Evolutionary conservation across 2,797 vertebrate genomes (phyloP), one percentile per base, ranked within the genome.

Genomic region (Pagetopsis macropterus): DNA sequence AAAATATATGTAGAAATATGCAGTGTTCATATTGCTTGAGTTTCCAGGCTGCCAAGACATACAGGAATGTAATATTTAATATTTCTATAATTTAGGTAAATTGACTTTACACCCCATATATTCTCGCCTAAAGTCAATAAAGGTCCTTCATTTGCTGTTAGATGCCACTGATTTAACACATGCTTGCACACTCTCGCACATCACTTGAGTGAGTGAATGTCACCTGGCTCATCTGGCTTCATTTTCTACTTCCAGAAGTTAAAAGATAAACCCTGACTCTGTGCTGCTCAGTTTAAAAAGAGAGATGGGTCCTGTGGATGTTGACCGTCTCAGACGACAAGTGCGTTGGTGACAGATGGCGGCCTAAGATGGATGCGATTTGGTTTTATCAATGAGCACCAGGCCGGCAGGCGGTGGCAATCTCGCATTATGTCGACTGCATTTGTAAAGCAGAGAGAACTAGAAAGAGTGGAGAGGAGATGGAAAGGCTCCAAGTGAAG

Each of bases 371-470:
- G 91, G 90, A 94, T 95, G 95, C 93, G 93, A 94, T 89, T 92
- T 88, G 89, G 87, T 89, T 96, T 97, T 95, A 95, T 96, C 94
- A 94, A 81, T 83, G 89, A 95, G 86, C 91, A 88, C 82, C 94
- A 95, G 95, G 84, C 87, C 77, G 92, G 86, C 84, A 83, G 74
- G 93, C 83, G 69, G 90, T 89, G 93, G 92, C 91, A 90, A 89
- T 91, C 83, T 88, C 92, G 95, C 96, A 95, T 94, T 92, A 85
- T 88, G 92, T 90, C 86, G 89, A 85, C 93, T 85, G 72, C 88
- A 86, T 94, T 95, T 94, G 94, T 92, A 94, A 93, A 93, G 88
- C 81, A 92, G 88, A 79, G 86, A 90, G 91, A 94, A 93, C 89
- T 79, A 72, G 57, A 83, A 87, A 87, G 68, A 82, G 75, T 70